Evolutionary conservation across 2,888 invertebrate species (phyloP).

Genomic region (Drosophila birchii): DNA sequence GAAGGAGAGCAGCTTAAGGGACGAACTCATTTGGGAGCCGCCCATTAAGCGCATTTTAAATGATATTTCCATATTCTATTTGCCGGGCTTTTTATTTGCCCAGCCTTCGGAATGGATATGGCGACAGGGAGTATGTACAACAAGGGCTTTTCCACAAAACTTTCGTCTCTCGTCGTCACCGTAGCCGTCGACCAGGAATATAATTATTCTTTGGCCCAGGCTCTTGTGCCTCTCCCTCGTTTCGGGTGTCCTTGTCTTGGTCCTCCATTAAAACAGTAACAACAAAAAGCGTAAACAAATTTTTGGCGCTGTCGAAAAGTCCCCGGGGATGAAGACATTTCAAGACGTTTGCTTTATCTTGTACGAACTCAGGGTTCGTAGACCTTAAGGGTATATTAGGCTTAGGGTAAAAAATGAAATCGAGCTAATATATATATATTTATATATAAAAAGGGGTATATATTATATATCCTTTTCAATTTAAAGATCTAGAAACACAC

Average conservation of each 20-base stretch:
- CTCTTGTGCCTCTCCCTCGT: neutral
- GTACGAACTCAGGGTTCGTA: neutral
- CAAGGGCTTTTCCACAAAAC: conserved; percentile 21
- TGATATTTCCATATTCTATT: conserved; percentile 55
- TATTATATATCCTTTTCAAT: too few relatives aligned
- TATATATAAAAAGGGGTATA: too few relatives aligned
- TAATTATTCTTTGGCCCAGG: conserved; percentile 30
- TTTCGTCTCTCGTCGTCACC: conserved; percentile 17
- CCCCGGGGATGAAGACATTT: conserved; percentile 55
- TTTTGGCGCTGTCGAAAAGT: conserved; percentile 42
- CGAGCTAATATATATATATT: neutral
- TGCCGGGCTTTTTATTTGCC: conserved; percentile 8
- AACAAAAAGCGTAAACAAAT: conserved; percentile 49
- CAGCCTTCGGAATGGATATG: conserved; percentile 10
- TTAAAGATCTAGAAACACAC: neutral
- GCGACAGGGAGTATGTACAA: neutral
- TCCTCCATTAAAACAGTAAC: conserved; percentile 1
- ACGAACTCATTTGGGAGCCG: conserved; percentile 21
- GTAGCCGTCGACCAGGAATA: conserved; percentile 25
- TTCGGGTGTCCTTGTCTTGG: neutral
- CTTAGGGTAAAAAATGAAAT: neutral
- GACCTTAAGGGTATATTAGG: neutral
- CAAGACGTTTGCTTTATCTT: conserved; percentile 43
- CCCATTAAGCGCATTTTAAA: conserved; percentile 35
- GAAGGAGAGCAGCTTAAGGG: neutral